Conservation (phyloP, 2,888 invertebrate genomes). For the Stenotaenia linearis region DNA sequence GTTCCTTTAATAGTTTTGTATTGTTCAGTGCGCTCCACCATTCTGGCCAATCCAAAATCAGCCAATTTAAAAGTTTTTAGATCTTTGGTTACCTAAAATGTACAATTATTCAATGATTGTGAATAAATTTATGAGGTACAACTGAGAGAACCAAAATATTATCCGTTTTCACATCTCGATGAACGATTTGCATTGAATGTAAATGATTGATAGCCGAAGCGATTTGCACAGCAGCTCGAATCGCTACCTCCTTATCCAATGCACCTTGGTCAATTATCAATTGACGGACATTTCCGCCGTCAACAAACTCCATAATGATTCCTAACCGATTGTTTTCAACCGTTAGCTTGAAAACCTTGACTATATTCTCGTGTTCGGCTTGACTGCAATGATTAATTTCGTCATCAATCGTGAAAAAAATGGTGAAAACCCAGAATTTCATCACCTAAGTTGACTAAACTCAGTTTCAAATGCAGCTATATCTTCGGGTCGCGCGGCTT, state of each 20-base stretch:
- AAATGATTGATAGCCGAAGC: constrained; percentile 34
- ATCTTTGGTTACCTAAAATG: constrained; percentile 33
- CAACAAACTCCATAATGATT: constrained; percentile 36
- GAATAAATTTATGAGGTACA: too few species aligned
- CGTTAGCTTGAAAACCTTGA: constrained; percentile 36
- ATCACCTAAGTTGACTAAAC: constrained; percentile 19
- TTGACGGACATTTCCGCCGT: constrained; percentile 33
- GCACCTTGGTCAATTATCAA: constrained; percentile 33
- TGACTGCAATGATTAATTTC: constrained; percentile 14
- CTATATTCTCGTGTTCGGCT: constrained; percentile 34
- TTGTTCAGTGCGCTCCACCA: constrained; percentile 35
- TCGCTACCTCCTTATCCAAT: constrained; percentile 17
- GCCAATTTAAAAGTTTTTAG: constrained; percentile 34
- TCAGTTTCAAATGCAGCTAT: constrained; percentile 35
- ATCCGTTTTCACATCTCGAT: constrained; percentile 35
- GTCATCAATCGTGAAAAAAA: background rate
- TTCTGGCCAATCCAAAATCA: constrained; percentile 35
- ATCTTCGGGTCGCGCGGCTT: constrained; percentile 35
- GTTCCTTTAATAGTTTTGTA: constrained; percentile 37
- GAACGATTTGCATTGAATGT: constrained; percentile 35
- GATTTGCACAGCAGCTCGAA: constrained; percentile 33
- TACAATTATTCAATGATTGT: too few species aligned
- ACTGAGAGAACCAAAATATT: constrained; percentile 36
- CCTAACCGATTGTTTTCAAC: constrained; percentile 36
- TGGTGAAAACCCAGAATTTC: background rate